Base-by-base conservation (phyloP, 2,888 invertebrate species). In the Listrodromus nycthemerus region DNA sequence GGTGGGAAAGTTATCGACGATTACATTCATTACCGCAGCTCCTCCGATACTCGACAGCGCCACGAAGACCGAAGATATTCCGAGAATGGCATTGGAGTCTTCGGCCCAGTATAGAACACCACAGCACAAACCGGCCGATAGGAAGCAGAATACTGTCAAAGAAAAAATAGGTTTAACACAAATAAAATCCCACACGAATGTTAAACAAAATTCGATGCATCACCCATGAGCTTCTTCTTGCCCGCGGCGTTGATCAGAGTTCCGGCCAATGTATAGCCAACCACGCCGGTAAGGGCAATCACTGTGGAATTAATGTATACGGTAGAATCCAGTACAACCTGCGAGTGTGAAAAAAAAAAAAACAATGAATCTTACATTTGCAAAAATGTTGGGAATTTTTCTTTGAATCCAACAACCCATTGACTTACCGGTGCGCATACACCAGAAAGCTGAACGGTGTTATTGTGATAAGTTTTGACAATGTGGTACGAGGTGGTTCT, bases 291-390 rank as follows among this genome's bases (percentile, higher is more conserved):
- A 0, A 95, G 91, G 0, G 96, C 95, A 0, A 96, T 96, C 1
- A 96, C 95, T 0, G 96, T 95, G 21, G 96, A 96, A 91, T 97
- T 97, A 4, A 96, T 94, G 87, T 97, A 97, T 7, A 96, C 96
- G 69, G 94, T 94, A 13, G 91, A 86, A 88, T 95, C 95, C 0
- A 95, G 94, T 37, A 94, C 92, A 1, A 94, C 91, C 89, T 92
- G 74, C 80, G 94, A 86, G 30, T 30, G 1, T 1, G 6, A 27
- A 2, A 52, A 27, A 13, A 41, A 33, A 13, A 37, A 27, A 13
- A 41, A 33, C 6, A 37, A 75, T 50, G 6, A 7, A 58, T 19
- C 37, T 58, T 27, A n/a, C 6, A 30, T 24, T 24, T 55, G 1
- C 10, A 5, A 13, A 10, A n/a, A 37, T 21, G 10, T 65, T 19